phyloP scores from a whole-genome alignment of 2,888 invertebrate genomes.

The Anorthoa munda region DNA sequence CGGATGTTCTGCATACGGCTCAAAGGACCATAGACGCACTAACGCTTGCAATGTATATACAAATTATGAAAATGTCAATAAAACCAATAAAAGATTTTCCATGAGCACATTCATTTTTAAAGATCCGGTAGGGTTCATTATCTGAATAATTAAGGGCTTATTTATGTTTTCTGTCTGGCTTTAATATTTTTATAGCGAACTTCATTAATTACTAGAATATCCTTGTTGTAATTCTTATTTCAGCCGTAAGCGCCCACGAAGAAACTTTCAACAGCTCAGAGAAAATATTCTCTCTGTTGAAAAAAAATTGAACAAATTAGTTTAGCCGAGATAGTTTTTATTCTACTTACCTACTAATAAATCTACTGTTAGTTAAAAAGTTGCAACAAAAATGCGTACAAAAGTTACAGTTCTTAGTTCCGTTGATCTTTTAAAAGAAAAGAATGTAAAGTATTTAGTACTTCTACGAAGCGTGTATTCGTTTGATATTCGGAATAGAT shows the following conservation, averaged over 20 bases:
- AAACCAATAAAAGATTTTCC: background rate
- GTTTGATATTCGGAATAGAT: conserved; percentile 66
- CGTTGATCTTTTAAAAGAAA: conserved; percentile 51
- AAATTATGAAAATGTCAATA: background rate
- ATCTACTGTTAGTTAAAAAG: conserved; percentile 9
- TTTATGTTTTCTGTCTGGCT: no score
- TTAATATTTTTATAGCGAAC: no score
- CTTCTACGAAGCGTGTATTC: conserved; percentile 60
- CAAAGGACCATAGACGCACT: background rate
- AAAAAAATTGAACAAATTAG: no score
- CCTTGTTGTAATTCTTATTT: no score
- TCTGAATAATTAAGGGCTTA: no score
- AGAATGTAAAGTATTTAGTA: conserved; percentile 60
- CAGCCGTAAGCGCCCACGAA: no score
- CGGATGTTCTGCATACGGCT: background rate
- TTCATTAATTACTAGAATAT: no score
- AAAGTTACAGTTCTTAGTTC: conserved; percentile 41
- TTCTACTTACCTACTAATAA: background rate
- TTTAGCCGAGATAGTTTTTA: no score
- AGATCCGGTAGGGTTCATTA: no score
- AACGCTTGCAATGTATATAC: background rate
- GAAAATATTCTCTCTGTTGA: no score
- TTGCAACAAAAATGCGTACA: conserved; percentile 24
- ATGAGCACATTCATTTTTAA: background rate
- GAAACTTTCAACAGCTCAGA: no score